Evolutionary conservation across 1,140 invertebrate genomes (phyloP), one percentile per base, ranked within the genome.

Genomic region (Sesamia nonagrioides): DNA sequence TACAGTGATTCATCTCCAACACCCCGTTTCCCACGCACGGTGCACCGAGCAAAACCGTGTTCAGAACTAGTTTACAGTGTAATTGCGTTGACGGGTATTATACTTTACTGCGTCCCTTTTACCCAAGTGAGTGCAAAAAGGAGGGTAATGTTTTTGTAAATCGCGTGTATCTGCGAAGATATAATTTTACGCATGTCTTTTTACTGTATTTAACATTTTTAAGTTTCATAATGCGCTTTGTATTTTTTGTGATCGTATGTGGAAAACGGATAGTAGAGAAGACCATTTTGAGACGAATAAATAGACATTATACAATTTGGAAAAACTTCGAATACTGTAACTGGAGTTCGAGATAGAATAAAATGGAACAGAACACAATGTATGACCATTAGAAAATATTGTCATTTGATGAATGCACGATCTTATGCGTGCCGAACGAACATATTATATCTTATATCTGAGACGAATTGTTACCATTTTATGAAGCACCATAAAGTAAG

Each of bases 61-160:
- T 18, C 21, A 75, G 58, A 75, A 75, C 73, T 75, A 75, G 73
- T 75, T 75, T 75, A 63, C 56, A 37, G 40, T 35, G 37, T 75
- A 75, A 75, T 75, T 75, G 73, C 73, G 40, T 33, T 21, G 18
- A 48, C 73, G 33, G 56, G 58, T 75, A 75, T 75, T 58, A 75
- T 75, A 61, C 73, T 75, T 63, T 61, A n/a, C 73, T 50, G 58
- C 37, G 73, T 63, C 54, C 73, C 27, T 75, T 75, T 75, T 75
- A 75, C 21, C 33, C 58, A 75, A 75, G 58, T 75, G 58, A 75
- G 56, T 75, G 73, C 56, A 58, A 61, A 75, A 75, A 61, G 42
- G 42, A 63, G 73, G 73, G 27, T 75, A 75, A 75, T 75, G 73
- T 50, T 75, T 61, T 63, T 50, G 56, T 63, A 61, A 75, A 63